phyloP scores from a whole-genome alignment of 1,140 invertebrate genomes.

The Probaryconus sp. region DNA sequence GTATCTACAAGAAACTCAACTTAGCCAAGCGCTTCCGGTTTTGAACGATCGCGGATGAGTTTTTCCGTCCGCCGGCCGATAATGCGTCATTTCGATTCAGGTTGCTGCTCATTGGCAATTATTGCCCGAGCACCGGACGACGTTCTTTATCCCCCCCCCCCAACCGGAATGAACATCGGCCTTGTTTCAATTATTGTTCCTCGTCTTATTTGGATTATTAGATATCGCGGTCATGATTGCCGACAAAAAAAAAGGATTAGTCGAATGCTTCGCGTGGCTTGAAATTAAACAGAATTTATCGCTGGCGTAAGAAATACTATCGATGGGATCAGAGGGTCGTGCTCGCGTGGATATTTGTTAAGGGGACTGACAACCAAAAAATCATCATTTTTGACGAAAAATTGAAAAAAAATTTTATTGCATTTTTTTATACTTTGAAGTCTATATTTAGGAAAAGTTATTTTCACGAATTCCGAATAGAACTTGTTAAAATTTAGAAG shows the following conservation, averaged over 20 bases:
- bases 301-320: not conserved
- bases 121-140: conserved; percentile 33
- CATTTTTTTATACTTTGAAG: too few relatives aligned
- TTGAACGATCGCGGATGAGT: conserved; percentile 27
- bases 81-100: conserved; percentile 48
- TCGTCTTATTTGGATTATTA: conserved; percentile 46
- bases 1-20: conserved; percentile 21
- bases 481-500: too few relatives aligned
- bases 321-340: conserved; percentile 23
- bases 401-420: too few relatives aligned
- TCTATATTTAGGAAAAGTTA: too few relatives aligned
- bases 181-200: conserved; percentile 42
- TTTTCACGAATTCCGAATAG: too few relatives aligned
- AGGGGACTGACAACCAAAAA: too few relatives aligned
- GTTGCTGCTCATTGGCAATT: conserved; percentile 14
- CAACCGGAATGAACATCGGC: conserved; percentile 17
- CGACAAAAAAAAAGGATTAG: conserved; percentile 17
- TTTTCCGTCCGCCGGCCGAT: conserved; percentile 31
- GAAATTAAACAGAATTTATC: conserved; percentile 22
- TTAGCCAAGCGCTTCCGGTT: conserved; percentile 37
- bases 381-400: too few relatives aligned
- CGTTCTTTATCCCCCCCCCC: conserved; percentile 37
- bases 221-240: conserved; percentile 37
- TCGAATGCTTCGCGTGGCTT: conserved; percentile 28
- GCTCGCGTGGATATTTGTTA: too few relatives aligned